phyloP scores from a whole-genome alignment of 2,113 vertebrate genomes.

The Nerophis lumbriciformis region DNA sequence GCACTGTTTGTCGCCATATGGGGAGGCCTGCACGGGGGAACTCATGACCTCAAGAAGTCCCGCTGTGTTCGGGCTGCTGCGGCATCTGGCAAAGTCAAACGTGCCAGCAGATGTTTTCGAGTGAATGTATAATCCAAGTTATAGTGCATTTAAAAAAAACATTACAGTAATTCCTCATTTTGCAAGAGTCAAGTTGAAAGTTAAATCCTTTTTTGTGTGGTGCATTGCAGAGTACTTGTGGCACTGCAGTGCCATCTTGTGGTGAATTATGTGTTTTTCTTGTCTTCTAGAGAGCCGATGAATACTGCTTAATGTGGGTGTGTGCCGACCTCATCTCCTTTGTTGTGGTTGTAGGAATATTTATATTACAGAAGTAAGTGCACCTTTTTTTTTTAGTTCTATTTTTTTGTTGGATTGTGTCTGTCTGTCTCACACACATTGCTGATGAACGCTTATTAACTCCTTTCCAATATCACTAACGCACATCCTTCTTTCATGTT shows the following conservation, averaged over 20 bases:
- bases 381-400: not conserved
- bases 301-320: slow-evolving; percentile 90
- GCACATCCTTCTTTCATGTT: not conserved
- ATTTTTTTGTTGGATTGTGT: not conserved
- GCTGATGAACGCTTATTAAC: not conserved
- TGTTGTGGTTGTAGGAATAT: slow-evolving; percentile 85
- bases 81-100: slow-evolving; percentile 13
- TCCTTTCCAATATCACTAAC: not conserved
- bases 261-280: slow-evolving; percentile 10
- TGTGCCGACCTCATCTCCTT: slow-evolving; percentile 87
- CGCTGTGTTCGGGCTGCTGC: slow-evolving; percentile 7
- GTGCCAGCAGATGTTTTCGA: not conserved
- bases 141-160: not conserved
- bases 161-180: not conserved
- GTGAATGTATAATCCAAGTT: not conserved
- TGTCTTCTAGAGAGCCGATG: slow-evolving; percentile 79
- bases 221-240: not conserved
- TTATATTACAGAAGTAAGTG: slow-evolving; percentile 97
- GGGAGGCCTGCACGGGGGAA: slow-evolving; percentile 23
- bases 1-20: slow-evolving; percentile 16
- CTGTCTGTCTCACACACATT: not conserved
- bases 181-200: not conserved
- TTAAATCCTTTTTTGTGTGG: not conserved
- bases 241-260: slow-evolving; percentile 38
- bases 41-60: not conserved